Evolutionary conservation across 2,797 vertebrate genomes (phyloP).

Genomic region (Cryptoblepharus egeriae): DNA sequence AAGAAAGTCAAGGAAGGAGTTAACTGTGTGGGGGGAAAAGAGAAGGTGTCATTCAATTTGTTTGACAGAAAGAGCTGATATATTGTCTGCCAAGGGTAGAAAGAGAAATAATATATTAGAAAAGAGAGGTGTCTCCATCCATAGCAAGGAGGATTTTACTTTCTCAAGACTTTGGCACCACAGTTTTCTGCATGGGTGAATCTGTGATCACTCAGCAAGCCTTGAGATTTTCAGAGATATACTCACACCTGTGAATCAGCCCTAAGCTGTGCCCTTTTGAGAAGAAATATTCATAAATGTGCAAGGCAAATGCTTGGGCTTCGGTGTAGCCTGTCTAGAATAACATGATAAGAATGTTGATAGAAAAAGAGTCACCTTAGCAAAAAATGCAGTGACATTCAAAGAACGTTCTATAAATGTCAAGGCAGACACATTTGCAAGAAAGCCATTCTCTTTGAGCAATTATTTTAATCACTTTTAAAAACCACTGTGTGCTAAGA

Average conservation of each 20-base stretch:
- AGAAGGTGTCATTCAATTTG: too few relatives aligned
- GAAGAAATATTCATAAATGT: neutral
- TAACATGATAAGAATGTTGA: neutral
- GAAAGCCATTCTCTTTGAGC: constrained; percentile 24
- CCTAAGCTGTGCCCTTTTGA: neutral
- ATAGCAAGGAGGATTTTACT: too few relatives aligned
- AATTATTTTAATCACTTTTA: constrained; percentile 21
- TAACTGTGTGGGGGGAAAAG: too few relatives aligned
- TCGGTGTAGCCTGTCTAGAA: constrained; percentile 15
- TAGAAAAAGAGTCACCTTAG: constrained; percentile 23
- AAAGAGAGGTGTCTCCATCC: too few relatives aligned
- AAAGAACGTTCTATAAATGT: constrained; percentile 35
- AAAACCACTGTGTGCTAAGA: neutral
- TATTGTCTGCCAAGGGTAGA: too few relatives aligned
- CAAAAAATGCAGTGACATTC: constrained; percentile 32
- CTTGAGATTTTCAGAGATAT: neutral
- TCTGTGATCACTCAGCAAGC: neutral
- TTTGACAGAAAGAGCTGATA: too few relatives aligned
- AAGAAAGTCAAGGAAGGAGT: too few relatives aligned
- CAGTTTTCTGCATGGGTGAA: neutral
- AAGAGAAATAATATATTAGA: too few relatives aligned
- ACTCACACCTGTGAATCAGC: neutral
- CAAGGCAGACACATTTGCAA: constrained; percentile 10
- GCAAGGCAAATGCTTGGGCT: neutral
- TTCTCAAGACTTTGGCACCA: neutral